Conservation (phyloP, 2,888 invertebrate species). For the Timandra comae region DNA sequence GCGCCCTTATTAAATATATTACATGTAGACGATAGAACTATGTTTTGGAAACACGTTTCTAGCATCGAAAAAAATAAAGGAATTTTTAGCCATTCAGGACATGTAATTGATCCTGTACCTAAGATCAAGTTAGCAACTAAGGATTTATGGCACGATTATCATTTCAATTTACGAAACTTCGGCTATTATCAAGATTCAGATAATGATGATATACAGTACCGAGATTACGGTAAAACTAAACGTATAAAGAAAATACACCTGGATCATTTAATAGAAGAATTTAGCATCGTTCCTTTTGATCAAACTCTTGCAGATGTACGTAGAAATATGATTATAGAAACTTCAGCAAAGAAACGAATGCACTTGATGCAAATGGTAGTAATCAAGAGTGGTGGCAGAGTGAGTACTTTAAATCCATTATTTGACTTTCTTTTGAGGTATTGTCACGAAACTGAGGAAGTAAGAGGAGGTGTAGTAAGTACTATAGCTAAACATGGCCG, state of each 20-base stretch:
- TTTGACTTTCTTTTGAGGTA: constrained; percentile 36
- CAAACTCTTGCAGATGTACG: constrained; percentile 40
- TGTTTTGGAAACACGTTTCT: constrained; percentile 1
- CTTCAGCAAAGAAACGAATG: constrained; percentile 38
- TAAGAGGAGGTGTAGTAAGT: constrained; percentile 47
- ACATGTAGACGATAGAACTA: constrained; percentile 1
- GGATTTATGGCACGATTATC: too few relatives aligned
- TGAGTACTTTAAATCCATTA: constrained; percentile 10
- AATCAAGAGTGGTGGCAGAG: constrained; percentile 49
- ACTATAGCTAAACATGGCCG: constrained; percentile 49
- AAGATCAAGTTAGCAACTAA: too few relatives aligned
- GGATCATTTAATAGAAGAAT: constrained; percentile 45
- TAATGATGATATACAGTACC: not conserved
- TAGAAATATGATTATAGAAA: constrained; percentile 34
- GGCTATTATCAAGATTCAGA: too few relatives aligned
- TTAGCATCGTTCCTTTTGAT: constrained; percentile 42
- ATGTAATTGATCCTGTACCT: too few relatives aligned
- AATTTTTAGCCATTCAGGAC: too few relatives aligned
- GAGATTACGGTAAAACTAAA: not conserved
- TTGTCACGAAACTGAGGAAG: constrained; percentile 42
- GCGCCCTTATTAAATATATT: constrained; percentile 2
- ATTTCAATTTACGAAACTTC: too few relatives aligned
- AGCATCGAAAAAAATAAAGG: too few relatives aligned
- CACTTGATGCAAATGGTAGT: constrained; percentile 53
- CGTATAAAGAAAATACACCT: constrained; percentile 23